These are phyloP conservation scores for Agriopis leucophaearia DNA, from an alignment of 2,888 invertebrate genomes.

Conservation along the genomic window DNA sequence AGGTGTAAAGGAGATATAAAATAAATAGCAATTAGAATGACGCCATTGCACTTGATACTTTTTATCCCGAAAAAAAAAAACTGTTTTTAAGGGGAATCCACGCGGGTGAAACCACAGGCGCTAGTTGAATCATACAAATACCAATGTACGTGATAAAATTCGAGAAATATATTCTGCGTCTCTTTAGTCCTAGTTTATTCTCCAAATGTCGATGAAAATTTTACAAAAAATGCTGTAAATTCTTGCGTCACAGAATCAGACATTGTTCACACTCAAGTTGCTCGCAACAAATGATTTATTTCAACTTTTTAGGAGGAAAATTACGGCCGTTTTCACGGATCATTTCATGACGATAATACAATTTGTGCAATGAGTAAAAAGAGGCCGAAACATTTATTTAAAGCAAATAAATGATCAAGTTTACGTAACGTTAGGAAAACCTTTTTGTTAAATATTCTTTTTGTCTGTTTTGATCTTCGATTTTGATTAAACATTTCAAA, in stretches of 20 bases:
- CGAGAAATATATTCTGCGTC: neutral
- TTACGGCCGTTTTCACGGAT: conserved; percentile 40
- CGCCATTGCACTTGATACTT: too few species aligned
- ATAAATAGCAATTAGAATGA: too few species aligned
- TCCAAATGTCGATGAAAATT: neutral
- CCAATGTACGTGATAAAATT: neutral
- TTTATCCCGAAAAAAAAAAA: too few species aligned
- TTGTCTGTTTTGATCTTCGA: neutral
- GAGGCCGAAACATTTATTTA: neutral
- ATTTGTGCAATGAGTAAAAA: conserved; percentile 24
- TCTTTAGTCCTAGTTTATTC: neutral
- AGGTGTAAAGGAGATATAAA: too few species aligned
- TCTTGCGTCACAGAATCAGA: conserved; percentile 23
- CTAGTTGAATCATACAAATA: neutral
- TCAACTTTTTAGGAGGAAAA: conserved; percentile 37
- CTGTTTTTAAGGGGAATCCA: too few species aligned
- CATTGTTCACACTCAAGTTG: conserved; percentile 33
- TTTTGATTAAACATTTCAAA: neutral
- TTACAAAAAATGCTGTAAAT: conserved; percentile 1
- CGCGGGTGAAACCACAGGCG: too few species aligned
- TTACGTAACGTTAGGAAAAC: neutral
- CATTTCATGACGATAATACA: conserved; percentile 37
- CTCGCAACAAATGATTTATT: conserved; percentile 38
- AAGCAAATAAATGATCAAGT: conserved; percentile 5
- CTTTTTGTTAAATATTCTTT: neutral